Evolutionary conservation across 2,888 invertebrate genomes (phyloP), one percentile per base, ranked within the genome.

Genomic region (Clitarchus hookeri): DNA sequence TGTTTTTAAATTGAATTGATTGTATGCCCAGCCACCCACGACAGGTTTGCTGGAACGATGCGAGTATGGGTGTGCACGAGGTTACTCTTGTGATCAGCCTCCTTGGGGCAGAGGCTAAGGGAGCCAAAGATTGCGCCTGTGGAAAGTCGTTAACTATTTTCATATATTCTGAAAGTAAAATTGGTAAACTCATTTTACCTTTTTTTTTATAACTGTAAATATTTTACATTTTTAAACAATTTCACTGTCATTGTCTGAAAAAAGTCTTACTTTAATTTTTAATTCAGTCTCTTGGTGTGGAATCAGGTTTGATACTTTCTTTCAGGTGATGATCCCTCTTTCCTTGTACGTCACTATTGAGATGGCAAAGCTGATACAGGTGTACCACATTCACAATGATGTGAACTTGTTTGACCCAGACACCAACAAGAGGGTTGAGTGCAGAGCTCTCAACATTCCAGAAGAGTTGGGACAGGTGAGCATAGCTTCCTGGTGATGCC

Each of bases 271-370:
- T 88, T 88, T 85, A 84, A 91, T 91, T 48, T 36, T 36, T 36
- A 36, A 48, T 6, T 13, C 48, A 1, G 6, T 48, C 12, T 48
- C 48, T 6, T 48, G 48, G 11, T 48, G 48, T 13, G 12, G 16
- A 48, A 13, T 48, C 16, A 48, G 36, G 36, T 36, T 36, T 36
- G 36, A 36, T 36, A 48, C 0, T 48, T 65, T 19, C 6, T 65
- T n/a, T 8, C 91, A 95, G 95, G 97, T 98, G 87, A 97, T 99
- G 96, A 98, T 99, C 91, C 99, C 99, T 0, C 93, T 99, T 84
- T 98, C 99, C 12, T 93, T 99, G 87, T 99, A 99, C 92, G 99
- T 99, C 85, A 98, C 98, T 6, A 95, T 99, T 90, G 99, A 99
- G 92, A 95, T 99, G 93, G 97, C 98, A 89, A 99, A 99, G 92